Conservation (phyloP, 2,888 invertebrate genomes). For the Tenthredo distinguenda region DNA sequence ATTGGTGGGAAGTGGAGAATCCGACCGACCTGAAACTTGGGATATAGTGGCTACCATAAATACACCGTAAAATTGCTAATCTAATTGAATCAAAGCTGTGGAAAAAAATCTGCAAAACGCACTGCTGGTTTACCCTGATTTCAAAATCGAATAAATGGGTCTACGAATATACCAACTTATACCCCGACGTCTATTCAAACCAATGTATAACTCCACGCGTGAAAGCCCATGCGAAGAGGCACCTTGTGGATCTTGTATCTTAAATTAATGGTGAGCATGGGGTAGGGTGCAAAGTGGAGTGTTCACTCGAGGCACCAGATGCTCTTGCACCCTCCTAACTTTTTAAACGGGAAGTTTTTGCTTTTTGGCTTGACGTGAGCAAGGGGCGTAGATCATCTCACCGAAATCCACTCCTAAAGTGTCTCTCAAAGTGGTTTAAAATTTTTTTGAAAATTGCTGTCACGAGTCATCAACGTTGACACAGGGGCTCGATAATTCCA, state of each 20-base stretch:
- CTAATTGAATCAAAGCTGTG: neutral
- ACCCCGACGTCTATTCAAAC: neutral
- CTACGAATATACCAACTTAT: neutral
- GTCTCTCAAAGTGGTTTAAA: neutral
- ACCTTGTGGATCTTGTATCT: neutral
- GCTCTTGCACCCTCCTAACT: neutral
- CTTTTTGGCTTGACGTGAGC: neutral
- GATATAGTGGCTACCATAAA: neutral
- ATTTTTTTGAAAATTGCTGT: neutral
- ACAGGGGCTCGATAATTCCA: neutral
- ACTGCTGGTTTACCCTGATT: neutral
- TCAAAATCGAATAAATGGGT: neutral
- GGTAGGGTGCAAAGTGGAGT: constrained; percentile 7
- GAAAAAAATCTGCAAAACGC: neutral
- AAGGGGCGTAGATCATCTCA: neutral
- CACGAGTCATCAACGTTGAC: neutral
- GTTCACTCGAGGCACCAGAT: neutral
- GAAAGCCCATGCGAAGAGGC: neutral
- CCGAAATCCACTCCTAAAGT: neutral
- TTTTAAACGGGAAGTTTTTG: neutral
- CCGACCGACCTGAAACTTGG: neutral
- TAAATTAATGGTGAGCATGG: neutral
- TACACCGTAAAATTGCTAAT: neutral
- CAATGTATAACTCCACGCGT: neutral
- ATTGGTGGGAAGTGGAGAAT: neutral